A percentile compares a stretch with the other conserved stretches of the same genome.
These are phyloP conservation scores for Struthidea cinerea DNA, from an alignment of 2,113 vertebrate species.

Conservation along the genomic window DNA sequence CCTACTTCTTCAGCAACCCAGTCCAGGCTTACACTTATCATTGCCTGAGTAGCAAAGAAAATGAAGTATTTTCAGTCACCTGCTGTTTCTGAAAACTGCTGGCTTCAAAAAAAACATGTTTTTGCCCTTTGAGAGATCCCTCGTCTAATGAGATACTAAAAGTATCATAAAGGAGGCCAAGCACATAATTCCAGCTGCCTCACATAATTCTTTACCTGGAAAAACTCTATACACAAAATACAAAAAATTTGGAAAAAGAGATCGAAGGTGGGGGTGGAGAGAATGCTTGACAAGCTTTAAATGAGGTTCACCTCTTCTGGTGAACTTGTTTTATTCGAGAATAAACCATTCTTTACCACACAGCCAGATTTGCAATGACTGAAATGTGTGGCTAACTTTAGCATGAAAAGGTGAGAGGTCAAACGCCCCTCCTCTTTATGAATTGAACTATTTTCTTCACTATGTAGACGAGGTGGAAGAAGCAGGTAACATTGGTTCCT, in stretches of 20 bases:
- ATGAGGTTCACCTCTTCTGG: not conserved
- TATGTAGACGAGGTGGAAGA: not conserved
- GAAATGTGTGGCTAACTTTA: not conserved
- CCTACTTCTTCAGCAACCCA: not conserved
- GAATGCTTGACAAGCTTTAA: not conserved
- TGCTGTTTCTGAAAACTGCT: not conserved
- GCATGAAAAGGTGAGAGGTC: not conserved
- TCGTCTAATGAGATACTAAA: not conserved
- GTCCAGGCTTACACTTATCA: not conserved
- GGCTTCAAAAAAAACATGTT: not conserved
- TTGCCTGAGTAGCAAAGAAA: not conserved
- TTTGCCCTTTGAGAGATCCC: not conserved
- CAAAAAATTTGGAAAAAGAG: not conserved
- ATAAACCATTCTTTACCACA: not conserved
- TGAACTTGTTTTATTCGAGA: not conserved
- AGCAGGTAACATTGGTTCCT: not conserved
- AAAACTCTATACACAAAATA: not conserved
- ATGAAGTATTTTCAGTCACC: not conserved
- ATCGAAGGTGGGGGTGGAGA: rapidly evolving
- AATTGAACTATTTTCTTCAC: not conserved
- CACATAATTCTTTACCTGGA: not conserved
- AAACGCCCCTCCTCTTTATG: rapidly evolving
- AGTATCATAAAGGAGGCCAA: not conserved
- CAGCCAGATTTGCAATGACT: not conserved
- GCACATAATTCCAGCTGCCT: not conserved